Evolutionary conservation across 2,888 invertebrate species (phyloP).

Genomic region (Actias luna): DNA sequence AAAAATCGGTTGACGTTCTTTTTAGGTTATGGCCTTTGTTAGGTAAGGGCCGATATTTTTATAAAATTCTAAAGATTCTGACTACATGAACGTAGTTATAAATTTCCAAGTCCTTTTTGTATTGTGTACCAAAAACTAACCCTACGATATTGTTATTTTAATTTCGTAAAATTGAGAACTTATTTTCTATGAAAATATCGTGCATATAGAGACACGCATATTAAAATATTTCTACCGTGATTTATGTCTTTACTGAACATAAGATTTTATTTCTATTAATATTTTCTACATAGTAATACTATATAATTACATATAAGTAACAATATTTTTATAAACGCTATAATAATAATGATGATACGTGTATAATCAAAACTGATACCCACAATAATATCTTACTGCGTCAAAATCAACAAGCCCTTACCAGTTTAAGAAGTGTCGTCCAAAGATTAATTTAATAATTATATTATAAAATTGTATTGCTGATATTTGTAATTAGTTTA

Average conservation of each 20-base stretch:
- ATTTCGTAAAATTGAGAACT: not conserved
- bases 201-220: no score
- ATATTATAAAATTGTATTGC: constrained; percentile 46
- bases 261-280: no score
- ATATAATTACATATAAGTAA: not conserved
- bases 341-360: not conserved
- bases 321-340: not conserved
- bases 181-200: not conserved
- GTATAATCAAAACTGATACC: not conserved
- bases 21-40: constrained; percentile 28
- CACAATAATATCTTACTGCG: not conserved
- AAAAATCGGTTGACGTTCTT: constrained; percentile 6
- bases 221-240: no score
- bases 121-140: no score
- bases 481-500: constrained; percentile 44
- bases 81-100: not conserved
- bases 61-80: not conserved
- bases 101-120: no score
- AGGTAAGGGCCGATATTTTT: constrained; percentile 29
- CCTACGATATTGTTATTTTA: not conserved
- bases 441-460: constrained; percentile 63
- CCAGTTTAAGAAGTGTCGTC: constrained; percentile 72
- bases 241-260: not conserved
- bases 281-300: not conserved
- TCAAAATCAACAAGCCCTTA: constrained; percentile 55